Evolutionary conservation across 1,140 invertebrate species (phyloP).

Genomic region (Onthophagus taurus): DNA sequence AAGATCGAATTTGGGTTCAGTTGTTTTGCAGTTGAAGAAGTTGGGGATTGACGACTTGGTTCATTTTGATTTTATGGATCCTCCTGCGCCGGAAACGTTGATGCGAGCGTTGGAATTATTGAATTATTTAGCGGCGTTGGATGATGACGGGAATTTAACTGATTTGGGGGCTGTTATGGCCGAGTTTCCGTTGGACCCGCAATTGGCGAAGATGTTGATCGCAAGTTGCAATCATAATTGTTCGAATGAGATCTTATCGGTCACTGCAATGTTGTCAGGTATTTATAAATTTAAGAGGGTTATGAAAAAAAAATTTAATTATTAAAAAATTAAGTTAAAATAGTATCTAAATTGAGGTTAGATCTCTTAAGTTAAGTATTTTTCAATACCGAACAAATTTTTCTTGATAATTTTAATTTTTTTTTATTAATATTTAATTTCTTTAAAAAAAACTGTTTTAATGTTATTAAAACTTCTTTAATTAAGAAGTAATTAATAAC

Average conservation of each 20-base stretch:
- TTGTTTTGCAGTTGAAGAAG: constrained; percentile 97
- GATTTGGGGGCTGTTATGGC: constrained; percentile 98
- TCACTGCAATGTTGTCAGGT: constrained; percentile 99
- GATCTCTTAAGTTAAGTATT: no score
- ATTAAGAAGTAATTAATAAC: no score
- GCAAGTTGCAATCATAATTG: constrained; percentile 95
- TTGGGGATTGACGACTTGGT: constrained; percentile 98
- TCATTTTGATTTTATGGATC: constrained; percentile 99
- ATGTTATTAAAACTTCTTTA: no score
- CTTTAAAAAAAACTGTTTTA: no score
- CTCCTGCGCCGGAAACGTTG: constrained; percentile 99
- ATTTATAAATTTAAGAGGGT: constrained; percentile 39
- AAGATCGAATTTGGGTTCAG: constrained; percentile 89
- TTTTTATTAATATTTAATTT: no score
- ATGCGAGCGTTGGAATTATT: constrained; percentile 97
- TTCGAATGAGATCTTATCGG: constrained; percentile 98
- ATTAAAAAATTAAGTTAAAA: no score
- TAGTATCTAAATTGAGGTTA: no score
- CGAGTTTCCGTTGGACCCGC: constrained; percentile 98
- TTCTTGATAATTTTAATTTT: no score
- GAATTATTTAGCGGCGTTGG: constrained; percentile 93
- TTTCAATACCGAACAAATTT: no score
- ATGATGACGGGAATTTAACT: constrained; percentile 94
- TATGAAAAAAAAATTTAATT: no score
- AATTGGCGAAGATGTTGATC: constrained; percentile 98